Base-by-base conservation (phyloP, 2,888 invertebrate genomes). In the Magallana nippona region DNA sequence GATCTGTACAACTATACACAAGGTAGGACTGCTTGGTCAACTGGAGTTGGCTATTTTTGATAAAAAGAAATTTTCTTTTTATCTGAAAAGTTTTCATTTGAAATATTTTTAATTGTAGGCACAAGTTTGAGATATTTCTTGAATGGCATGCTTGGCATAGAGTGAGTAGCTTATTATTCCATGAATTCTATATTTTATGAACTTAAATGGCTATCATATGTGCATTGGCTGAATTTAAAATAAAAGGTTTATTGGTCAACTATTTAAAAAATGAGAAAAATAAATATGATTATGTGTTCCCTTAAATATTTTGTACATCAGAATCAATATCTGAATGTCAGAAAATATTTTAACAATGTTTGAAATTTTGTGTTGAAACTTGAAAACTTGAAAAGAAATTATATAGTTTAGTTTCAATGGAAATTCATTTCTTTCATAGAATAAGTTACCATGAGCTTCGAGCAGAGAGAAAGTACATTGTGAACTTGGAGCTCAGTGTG, bases 1-100 rank as follows among this genome's bases (percentile, higher is more conserved):
- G 83, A 86, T 5, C 79, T 88, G 3, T 79, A 88, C n/a, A 81
- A 84, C 44, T 88, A 87, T 55, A 55, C 82, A 32, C 87, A 85
- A 84, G 80, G 83, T 83, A 80, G 60, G 81, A 3, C 44, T 44
- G 44, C 44, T 44, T 44, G 44, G 44, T 44, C 44, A 44, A 44
- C 44, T 5, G 44, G 44, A 44, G 44, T 44, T 44, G 44, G 8
- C 44, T 8, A 8, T 44, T 44, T 44, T 44, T 5, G 8, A 5
- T 8, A 3, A 44, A 44, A 8, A 44, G 44, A 44, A 44, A 44
- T 44, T 44, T 44, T 44, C 44, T 44, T 44, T 44, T 44, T 44
- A 44, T 44, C 0, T 44, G 3, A 5, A 27, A 27, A 1, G n/a
- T 60, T 60, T 60, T 71, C 71, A 71, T 71, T 27, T 15, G 1